Evolutionary conservation across 2,888 invertebrate species (phyloP).

Genomic region (Andrena camellia): DNA sequence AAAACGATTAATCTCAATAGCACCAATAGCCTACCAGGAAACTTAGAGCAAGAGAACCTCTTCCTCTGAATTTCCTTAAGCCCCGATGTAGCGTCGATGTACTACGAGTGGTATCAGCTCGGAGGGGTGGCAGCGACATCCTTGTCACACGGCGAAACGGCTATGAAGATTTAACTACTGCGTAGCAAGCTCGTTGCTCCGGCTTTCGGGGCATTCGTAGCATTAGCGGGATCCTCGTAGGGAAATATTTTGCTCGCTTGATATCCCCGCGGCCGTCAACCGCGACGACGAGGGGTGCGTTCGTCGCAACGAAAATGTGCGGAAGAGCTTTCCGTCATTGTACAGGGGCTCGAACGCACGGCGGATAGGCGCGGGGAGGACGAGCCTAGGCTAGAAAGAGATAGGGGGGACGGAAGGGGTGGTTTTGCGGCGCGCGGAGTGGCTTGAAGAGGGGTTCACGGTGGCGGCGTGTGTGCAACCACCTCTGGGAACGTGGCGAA

Average conservation of each 20-base stretch:
- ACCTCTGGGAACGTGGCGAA: slow-evolving; percentile 56
- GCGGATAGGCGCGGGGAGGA: slow-evolving; percentile 6
- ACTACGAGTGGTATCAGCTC: neutral
- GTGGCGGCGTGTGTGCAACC: slow-evolving; percentile 37
- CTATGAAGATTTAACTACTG: slow-evolving; percentile 43
- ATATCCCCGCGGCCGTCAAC: slow-evolving; percentile 18
- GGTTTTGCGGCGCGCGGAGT: slow-evolving; percentile 32
- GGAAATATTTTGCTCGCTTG: slow-evolving; percentile 53
- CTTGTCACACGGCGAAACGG: neutral
- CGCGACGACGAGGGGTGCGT: neutral
- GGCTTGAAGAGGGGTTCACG: slow-evolving; percentile 21
- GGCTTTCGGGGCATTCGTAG: slow-evolving; percentile 31
- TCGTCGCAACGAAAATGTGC: slow-evolving; percentile 19
- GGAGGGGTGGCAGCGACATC: neutral
- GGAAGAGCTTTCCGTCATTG: slow-evolving; percentile 46
- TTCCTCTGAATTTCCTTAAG: neutral
- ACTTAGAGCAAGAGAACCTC: neutral
- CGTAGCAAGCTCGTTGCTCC: neutral
- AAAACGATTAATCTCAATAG: neutral
- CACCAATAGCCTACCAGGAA: neutral
- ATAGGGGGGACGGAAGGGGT: neutral
- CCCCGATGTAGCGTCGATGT: neutral
- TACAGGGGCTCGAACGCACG: slow-evolving; percentile 18
- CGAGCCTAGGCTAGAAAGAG: slow-evolving; percentile 14
- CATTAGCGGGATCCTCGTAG: slow-evolving; percentile 40